A percentile compares a stretch with the other conserved stretches of the same genome.
These are phyloP conservation scores for Aplocera efformata DNA, from an alignment of 2,888 invertebrate species.

Conservation along the genomic window DNA sequence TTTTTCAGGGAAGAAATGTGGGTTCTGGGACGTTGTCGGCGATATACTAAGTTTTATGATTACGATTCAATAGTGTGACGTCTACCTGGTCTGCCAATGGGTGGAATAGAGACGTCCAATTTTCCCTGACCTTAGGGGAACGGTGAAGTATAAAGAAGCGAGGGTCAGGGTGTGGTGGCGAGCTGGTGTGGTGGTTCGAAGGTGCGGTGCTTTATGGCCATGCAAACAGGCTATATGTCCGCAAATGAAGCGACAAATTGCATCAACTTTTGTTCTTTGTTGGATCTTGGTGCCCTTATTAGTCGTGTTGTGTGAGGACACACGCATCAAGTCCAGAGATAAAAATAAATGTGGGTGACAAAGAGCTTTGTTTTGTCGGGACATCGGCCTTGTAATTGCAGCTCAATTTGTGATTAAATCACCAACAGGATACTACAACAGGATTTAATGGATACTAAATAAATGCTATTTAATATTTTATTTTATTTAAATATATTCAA, in stretches of 20 bases:
- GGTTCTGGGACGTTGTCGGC: slow-evolving; percentile 45
- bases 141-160: slow-evolving; percentile 23
- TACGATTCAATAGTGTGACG: slow-evolving; percentile 58
- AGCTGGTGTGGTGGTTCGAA: slow-evolving; percentile 48
- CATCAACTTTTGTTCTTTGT: slow-evolving; percentile 61
- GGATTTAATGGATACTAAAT: too few relatives aligned
- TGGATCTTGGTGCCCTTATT: slow-evolving; percentile 54
- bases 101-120: slow-evolving; percentile 49
- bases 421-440: too few relatives aligned
- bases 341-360: slow-evolving; percentile 34
- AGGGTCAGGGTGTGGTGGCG: slow-evolving; percentile 44
- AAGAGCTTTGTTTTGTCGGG: slow-evolving; percentile 26
- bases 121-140: slow-evolving; percentile 33
- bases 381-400: too few relatives aligned
- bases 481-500: too few relatives aligned
- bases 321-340: slow-evolving; percentile 33
- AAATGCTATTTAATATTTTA: too few relatives aligned
- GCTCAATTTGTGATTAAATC: too few relatives aligned
- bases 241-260: slow-evolving; percentile 70
- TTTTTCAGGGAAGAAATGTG: slow-evolving; percentile 29
- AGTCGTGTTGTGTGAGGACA: slow-evolving; percentile 45
- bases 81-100: slow-evolving; percentile 53
- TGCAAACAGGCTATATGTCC: slow-evolving; percentile 69
- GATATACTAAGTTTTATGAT: slow-evolving; percentile 60
- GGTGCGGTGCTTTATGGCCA: slow-evolving; percentile 71